phyloP scores from a whole-genome alignment of 2,797 vertebrate genomes.

The Uromys caudimaculatus region DNA sequence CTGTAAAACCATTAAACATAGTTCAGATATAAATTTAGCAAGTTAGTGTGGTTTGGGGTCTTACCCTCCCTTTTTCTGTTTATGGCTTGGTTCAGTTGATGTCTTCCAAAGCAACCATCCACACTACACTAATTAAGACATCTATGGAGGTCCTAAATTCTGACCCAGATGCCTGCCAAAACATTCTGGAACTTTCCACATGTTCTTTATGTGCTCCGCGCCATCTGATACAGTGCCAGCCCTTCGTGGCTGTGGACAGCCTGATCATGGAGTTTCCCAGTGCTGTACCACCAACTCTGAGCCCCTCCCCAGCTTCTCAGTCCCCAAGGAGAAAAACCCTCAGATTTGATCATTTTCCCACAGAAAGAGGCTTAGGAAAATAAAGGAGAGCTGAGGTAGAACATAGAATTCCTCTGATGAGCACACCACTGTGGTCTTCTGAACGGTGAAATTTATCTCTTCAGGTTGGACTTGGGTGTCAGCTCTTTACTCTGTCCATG shows the following conservation, averaged over 20 bases:
- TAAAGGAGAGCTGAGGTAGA: not conserved
- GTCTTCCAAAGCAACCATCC: not conserved
- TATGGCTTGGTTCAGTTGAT: not conserved
- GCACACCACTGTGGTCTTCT: not conserved
- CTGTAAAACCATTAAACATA: constrained; percentile 6
- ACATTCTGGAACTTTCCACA: not conserved
- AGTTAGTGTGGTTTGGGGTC: not conserved
- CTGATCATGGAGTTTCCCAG: not conserved
- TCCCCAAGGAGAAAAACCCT: not conserved
- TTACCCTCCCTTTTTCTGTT: not conserved
- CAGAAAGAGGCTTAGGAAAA: not conserved
- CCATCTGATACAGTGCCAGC: not conserved
- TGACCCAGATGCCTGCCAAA: not conserved
- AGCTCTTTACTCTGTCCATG: not conserved
- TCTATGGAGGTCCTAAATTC: not conserved
- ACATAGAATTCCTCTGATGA: not conserved
- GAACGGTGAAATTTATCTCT: not conserved
- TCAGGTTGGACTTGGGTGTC: not conserved
- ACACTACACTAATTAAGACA: not conserved
- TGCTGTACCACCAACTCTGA: not conserved
- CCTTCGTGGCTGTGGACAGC: not conserved
- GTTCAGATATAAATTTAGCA: constrained; percentile 32
- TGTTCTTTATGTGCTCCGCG: not conserved
- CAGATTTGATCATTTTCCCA: not conserved
- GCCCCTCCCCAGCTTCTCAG: too few species aligned